A percentile compares a stretch with the other conserved stretches of the same genome.
Evolutionary conservation across 2,888 invertebrate genomes (phyloP).

Genomic region (Ferdinandea cuprea): DNA sequence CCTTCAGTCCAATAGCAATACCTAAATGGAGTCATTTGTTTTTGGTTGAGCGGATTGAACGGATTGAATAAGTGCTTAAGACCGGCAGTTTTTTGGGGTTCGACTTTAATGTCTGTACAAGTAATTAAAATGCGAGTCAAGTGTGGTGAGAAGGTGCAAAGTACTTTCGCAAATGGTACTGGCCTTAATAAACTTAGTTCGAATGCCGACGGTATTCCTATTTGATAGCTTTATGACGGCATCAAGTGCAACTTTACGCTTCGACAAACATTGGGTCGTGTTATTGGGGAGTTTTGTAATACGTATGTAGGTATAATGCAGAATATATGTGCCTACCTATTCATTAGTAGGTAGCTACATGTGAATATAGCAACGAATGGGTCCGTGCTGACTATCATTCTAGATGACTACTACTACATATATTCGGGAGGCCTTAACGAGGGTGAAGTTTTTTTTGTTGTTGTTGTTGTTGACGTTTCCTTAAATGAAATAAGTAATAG

Average conservation of each 20-base stretch:
- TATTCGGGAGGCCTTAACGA: slow-evolving; percentile 66
- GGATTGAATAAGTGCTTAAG: slow-evolving; percentile 50
- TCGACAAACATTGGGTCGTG: slow-evolving; percentile 49
- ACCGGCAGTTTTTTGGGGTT: slow-evolving; percentile 52
- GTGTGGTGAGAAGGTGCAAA: slow-evolving; percentile 56
- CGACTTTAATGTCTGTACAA: slow-evolving; percentile 59
- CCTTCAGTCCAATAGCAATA: slow-evolving; percentile 13
- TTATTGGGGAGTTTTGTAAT: slow-evolving; percentile 34
- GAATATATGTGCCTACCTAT: too few species aligned
- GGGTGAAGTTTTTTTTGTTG: slow-evolving; percentile 68
- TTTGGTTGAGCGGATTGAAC: slow-evolving; percentile 46
- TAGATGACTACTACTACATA: slow-evolving; percentile 46
- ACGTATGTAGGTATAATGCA: too few species aligned
- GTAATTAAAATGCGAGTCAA: slow-evolving; percentile 59
- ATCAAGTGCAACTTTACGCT: slow-evolving; percentile 60
- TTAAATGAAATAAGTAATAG: slow-evolving; percentile 73
- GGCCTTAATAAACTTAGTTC: slow-evolving; percentile 46
- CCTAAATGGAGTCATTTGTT: slow-evolving; percentile 67
- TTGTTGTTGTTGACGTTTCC: slow-evolving; percentile 60
- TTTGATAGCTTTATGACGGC: slow-evolving; percentile 33
- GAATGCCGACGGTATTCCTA: slow-evolving; percentile 57
- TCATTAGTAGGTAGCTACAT: not conserved
- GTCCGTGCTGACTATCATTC: too few species aligned
- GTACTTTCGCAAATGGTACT: slow-evolving; percentile 51
- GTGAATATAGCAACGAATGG: slow-evolving; percentile 12